phyloP scores from a whole-genome alignment of 2,113 vertebrate species.

The Malaclemys terrapin region DNA sequence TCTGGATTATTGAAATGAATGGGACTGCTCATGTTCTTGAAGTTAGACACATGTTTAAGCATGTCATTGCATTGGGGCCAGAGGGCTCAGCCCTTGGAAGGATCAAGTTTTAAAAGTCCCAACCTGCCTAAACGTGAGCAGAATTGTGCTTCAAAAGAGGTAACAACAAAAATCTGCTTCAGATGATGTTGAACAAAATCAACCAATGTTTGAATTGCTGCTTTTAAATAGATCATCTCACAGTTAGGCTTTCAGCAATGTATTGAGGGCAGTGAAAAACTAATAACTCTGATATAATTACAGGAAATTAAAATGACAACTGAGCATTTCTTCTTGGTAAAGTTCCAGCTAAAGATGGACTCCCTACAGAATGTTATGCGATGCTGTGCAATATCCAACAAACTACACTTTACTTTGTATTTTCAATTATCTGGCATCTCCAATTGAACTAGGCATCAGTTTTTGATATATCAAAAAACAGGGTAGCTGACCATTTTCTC shows the following conservation, averaged over 20 bases:
- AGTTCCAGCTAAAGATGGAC: neutral
- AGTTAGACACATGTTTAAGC: neutral
- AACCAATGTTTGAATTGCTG: neutral
- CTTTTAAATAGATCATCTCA: neutral
- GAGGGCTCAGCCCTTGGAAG: neutral
- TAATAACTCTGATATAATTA: neutral
- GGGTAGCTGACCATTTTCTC: neutral
- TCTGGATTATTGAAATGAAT: accelerated
- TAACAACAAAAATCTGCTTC: neutral
- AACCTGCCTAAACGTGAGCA: accelerated
- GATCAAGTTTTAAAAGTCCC: neutral
- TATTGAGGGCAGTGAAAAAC: neutral
- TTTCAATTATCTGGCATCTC: neutral
- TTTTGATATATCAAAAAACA: neutral
- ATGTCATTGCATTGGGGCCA: neutral
- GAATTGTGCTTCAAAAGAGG: neutral
- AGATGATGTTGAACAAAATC: neutral
- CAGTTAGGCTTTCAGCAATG: neutral
- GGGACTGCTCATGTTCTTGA: accelerated
- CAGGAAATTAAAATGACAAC: conserved; percentile 9
- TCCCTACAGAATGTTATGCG: neutral
- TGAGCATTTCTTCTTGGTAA: neutral
- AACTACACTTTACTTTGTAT: neutral
- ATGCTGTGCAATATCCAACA: neutral
- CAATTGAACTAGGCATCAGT: neutral